These are phyloP conservation scores for Apamea epomidion DNA, from an alignment of 2,888 invertebrate species.

Conservation along the genomic window DNA sequence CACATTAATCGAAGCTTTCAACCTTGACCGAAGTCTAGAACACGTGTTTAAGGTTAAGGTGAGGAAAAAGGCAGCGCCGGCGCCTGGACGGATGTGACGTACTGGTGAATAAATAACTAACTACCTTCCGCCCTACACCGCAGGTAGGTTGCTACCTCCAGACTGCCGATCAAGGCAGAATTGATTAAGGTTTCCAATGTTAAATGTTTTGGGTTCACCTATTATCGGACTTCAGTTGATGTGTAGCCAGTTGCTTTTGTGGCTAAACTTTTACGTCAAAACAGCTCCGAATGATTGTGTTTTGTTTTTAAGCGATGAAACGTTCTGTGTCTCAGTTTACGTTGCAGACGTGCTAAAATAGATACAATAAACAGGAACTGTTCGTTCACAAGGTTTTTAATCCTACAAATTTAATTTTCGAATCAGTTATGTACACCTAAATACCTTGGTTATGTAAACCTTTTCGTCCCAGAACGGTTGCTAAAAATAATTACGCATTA, in stretches of 20 bases:
- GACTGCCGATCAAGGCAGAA: constrained; percentile 36
- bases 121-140: constrained; percentile 13
- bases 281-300: not conserved
- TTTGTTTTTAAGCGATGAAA: constrained; percentile 1
- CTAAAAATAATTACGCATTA: constrained; percentile 18
- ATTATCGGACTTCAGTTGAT: constrained; percentile 10
- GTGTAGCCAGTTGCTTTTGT: constrained; percentile 4
- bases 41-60: constrained; percentile 44
- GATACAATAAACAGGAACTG: not conserved
- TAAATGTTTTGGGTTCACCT: constrained; percentile 54
- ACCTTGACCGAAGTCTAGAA: constrained; percentile 48
- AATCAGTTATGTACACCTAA: not conserved
- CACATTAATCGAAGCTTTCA: constrained; percentile 25
- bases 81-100: constrained; percentile 49
- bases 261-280: constrained; percentile 2
- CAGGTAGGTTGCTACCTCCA: constrained; percentile 1
- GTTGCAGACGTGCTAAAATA: not conserved
- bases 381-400: constrained; percentile 17
- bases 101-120: constrained; percentile 58
- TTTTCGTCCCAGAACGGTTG: constrained; percentile 4
- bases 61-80: constrained; percentile 34
- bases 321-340: not conserved
- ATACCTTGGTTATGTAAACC: not conserved
- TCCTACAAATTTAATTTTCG: not conserved
- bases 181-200: constrained; percentile 58